These are phyloP conservation scores for Onchidella celtica DNA, from an alignment of 2,888 invertebrate genomes.

Conservation along the genomic window DNA sequence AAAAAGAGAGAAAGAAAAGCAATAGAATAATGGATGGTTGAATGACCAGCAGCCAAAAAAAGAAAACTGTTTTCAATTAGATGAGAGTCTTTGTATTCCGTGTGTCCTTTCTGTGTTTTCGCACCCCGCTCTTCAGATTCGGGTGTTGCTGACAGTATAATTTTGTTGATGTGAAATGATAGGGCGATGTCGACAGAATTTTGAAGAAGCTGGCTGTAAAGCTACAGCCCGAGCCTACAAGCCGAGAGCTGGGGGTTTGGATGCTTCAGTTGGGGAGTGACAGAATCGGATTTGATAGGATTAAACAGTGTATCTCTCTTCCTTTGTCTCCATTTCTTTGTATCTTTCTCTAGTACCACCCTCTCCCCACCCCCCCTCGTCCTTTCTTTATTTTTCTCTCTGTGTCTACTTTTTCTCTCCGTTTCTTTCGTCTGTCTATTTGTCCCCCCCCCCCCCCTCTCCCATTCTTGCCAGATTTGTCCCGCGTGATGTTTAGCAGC, in stretches of 20 bases:
- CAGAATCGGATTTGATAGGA: background rate
- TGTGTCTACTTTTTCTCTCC: background rate
- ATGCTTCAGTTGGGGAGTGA: background rate
- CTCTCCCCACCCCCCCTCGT: constrained; percentile 25
- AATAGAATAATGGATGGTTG: background rate
- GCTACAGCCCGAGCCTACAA: too few relatives aligned
- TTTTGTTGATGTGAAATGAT: constrained; percentile 13
- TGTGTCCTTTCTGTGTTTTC: background rate
- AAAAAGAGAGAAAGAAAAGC: background rate
- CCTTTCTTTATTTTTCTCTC: constrained; percentile 36
- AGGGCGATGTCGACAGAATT: background rate
- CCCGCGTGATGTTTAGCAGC: too few relatives aligned
- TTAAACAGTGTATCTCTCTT: constrained; percentile 26
- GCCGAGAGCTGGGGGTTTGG: too few relatives aligned
- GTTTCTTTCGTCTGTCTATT: background rate
- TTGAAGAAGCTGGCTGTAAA: constrained; percentile 14
- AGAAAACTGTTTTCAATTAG: background rate
- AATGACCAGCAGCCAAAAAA: background rate
- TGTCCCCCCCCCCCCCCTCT: constrained; percentile 4
- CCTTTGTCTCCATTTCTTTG: constrained; percentile 9
- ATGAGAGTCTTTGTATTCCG: constrained; percentile 16
- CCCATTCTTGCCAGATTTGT: background rate
- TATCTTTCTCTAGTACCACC: constrained; percentile 24
- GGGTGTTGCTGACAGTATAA: constrained; percentile 19
- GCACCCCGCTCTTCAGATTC: background rate